Percentiles rank a stretch among this genome's conserved stretches.
phyloP scores from a whole-genome alignment of 2,797 vertebrate genomes.

The Xyrichtys novacula region DNA sequence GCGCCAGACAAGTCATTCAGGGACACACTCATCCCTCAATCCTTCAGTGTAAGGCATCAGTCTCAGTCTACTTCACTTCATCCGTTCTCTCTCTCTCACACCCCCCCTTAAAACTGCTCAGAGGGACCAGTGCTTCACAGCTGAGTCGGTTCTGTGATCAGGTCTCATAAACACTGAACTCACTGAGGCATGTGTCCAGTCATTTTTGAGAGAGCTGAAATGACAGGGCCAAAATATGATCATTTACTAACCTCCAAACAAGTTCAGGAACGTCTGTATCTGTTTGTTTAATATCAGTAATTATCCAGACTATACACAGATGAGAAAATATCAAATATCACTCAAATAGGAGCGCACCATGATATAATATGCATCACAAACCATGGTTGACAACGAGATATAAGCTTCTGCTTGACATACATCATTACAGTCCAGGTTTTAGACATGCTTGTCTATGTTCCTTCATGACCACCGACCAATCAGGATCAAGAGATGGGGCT shows the following conservation, averaged over 20 bases:
- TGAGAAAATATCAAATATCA: too few species aligned
- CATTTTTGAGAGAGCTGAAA: not conserved
- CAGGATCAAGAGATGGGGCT: too few species aligned
- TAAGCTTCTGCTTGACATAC: too few species aligned
- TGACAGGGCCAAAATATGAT: not conserved
- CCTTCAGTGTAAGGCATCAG: slow-evolving; percentile 26
- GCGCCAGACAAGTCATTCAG: slow-evolving; percentile 19
- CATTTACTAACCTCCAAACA: not conserved
- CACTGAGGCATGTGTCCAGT: not conserved
- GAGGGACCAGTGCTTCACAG: not conserved
- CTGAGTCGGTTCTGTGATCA: slow-evolving; percentile 16
- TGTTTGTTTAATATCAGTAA: too few species aligned
- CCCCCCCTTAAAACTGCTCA: slow-evolving; percentile 3
- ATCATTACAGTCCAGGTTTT: too few species aligned
- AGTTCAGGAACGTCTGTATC: not conserved
- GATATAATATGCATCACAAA: too few species aligned
- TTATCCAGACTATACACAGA: too few species aligned
- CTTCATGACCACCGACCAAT: too few species aligned
- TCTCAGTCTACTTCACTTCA: slow-evolving; percentile 40
- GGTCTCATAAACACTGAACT: not conserved
- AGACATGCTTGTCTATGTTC: too few species aligned
- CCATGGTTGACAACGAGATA: too few species aligned
- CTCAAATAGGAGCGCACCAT: too few species aligned
- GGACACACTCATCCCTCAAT: not conserved
- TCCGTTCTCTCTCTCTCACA: not conserved